Evolutionary conservation across 2,888 invertebrate species (phyloP).

Genomic region (Cynaeus angustus): DNA sequence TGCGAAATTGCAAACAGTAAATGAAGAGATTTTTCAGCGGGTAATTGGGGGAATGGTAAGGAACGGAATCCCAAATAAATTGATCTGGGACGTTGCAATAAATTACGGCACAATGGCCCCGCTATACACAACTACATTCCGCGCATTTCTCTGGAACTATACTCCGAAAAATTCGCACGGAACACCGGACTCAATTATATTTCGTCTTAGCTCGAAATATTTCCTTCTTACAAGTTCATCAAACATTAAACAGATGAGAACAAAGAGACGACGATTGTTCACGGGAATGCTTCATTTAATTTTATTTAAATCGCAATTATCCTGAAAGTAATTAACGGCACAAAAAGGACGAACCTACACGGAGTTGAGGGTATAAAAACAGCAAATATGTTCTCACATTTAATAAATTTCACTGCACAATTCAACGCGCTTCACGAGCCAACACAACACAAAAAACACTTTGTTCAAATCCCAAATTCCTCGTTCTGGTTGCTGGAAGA

Average conservation of each 20-base stretch:
- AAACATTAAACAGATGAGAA: not conserved
- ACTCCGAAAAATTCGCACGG: constrained; percentile 2
- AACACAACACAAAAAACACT: constrained; percentile 7
- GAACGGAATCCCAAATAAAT: constrained; percentile 50
- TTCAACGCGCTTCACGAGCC: constrained; percentile 16
- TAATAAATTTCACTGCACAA: constrained; percentile 32
- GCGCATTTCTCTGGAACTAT: constrained; percentile 37
- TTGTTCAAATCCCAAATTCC: constrained; percentile 22
- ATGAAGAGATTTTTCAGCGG: constrained; percentile 50
- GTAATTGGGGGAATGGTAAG: constrained; percentile 48
- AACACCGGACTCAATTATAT: constrained; percentile 20
- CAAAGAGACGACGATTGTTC: constrained; percentile 1
- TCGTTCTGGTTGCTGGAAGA: constrained; percentile 7
- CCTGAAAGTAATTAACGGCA: constrained; percentile 1
- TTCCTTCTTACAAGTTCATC: too few relatives aligned
- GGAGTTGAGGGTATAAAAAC: constrained; percentile 15
- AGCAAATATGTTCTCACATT: constrained; percentile 24
- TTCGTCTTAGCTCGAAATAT: too few relatives aligned
- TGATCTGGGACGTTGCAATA: constrained; percentile 48
- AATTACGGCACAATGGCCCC: constrained; percentile 47
- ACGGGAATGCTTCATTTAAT: constrained; percentile 6
- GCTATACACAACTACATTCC: constrained; percentile 50
- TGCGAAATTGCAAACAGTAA: constrained; percentile 49
- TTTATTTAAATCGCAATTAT: constrained; percentile 12
- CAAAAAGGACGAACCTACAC: constrained; percentile 12